Evolutionary conservation across 1,140 invertebrate genomes (phyloP).

Genomic region (Leptestheria dahalacensis): DNA sequence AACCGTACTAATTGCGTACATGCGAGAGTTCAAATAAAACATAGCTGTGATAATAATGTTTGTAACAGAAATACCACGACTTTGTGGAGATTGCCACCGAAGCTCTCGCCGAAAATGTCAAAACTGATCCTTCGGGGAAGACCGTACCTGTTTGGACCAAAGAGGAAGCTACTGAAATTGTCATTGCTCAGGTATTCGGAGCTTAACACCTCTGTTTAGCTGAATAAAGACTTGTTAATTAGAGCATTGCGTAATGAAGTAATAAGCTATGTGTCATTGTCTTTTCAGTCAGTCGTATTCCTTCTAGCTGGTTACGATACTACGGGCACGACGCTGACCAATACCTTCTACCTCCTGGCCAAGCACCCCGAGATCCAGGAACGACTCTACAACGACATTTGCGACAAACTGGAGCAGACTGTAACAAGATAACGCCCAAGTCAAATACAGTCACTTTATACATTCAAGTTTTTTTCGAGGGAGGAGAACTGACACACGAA

Average conservation of each 20-base stretch:
- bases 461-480: slow-evolving; percentile 20
- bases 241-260: background rate
- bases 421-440: background rate
- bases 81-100: slow-evolving; percentile 4
- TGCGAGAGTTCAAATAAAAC: too few species aligned
- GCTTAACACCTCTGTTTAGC: background rate
- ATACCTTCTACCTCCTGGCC: slow-evolving; percentile 47
- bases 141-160: background rate
- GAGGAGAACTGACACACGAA: slow-evolving; percentile 41
- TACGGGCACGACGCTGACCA: slow-evolving; percentile 48
- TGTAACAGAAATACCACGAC: slow-evolving; percentile 16
- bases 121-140: background rate
- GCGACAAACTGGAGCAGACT: slow-evolving; percentile 11
- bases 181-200: slow-evolving; percentile 4
- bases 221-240: background rate
- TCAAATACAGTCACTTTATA: background rate
- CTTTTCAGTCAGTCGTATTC: slow-evolving; percentile 44
- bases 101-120: slow-evolving; percentile 4
- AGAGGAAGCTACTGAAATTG: slow-evolving; percentile 10
- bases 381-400: slow-evolving; percentile 27
- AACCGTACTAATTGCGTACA: background rate
- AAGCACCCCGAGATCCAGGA: slow-evolving; percentile 41
- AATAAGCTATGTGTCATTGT: background rate
- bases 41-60: too few species aligned
- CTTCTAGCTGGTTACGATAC: slow-evolving; percentile 63